A percentile compares a stretch with the other conserved stretches of the same genome.
These are phyloP conservation scores for Chelonus formosanus DNA, from an alignment of 2,888 invertebrate species.

Conservation along the genomic window DNA sequence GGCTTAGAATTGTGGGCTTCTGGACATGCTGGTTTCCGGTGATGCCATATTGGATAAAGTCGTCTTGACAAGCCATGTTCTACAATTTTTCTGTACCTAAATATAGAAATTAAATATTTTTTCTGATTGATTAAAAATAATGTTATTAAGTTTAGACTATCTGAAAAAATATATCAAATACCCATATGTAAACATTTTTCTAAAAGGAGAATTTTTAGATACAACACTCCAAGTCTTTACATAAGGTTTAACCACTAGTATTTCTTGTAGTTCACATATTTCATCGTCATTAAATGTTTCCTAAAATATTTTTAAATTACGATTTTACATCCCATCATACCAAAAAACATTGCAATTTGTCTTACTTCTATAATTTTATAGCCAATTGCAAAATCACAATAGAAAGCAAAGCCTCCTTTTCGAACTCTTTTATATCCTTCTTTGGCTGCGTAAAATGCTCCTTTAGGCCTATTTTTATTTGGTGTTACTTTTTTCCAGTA, in stretches of 20 bases:
- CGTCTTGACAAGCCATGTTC: constrained; percentile 45
- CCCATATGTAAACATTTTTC: constrained; percentile 54
- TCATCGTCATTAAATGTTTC: constrained; percentile 73
- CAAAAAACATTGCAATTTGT: not conserved
- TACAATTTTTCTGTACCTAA: constrained; percentile 47
- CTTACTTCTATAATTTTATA: constrained; percentile 72
- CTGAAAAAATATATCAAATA: constrained; percentile 29
- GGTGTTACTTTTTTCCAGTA: constrained; percentile 70
- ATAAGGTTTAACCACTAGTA: constrained; percentile 44
- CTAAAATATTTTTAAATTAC: constrained; percentile 34
- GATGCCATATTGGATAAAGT: constrained; percentile 45
- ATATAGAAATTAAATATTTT: constrained; percentile 3
- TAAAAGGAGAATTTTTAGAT: constrained; percentile 52
- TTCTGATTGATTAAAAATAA: not conserved
- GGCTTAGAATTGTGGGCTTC: constrained; percentile 50
- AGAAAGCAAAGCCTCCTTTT: constrained; percentile 75
- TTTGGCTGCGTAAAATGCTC: constrained; percentile 63
- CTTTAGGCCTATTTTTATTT: constrained; percentile 44
- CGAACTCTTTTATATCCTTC: constrained; percentile 71
- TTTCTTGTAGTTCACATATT: constrained; percentile 74
- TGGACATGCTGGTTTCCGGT: constrained; percentile 48
- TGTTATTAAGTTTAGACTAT: not conserved
- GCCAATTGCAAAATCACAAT: constrained; percentile 73
- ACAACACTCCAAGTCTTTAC: constrained; percentile 44
- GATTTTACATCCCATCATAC: not conserved